These are phyloP conservation scores for Platanista minor DNA, from an alignment of 2,113 vertebrate species.

Conservation along the genomic window DNA sequence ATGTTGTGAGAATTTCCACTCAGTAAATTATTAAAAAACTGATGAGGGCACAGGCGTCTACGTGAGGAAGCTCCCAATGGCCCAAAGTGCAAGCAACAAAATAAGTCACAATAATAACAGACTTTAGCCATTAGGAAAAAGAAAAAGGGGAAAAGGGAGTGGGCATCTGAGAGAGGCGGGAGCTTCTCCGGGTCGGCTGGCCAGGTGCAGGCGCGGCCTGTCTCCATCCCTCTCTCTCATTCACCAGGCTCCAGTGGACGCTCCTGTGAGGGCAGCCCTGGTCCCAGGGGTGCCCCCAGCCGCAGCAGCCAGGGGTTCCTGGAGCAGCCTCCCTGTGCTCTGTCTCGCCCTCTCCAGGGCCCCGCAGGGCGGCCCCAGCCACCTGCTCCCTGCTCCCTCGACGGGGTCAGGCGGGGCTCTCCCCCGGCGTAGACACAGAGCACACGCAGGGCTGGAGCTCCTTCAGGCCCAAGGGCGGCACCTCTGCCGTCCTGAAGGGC, in stretches of 20 bases:
- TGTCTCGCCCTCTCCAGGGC: neutral
- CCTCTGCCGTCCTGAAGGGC: neutral
- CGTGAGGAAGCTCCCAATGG: neutral
- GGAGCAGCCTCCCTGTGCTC: fast-evolving
- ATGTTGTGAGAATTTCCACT: neutral
- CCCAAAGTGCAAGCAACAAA: neutral
- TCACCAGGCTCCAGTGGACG: neutral
- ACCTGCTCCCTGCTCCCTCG: neutral
- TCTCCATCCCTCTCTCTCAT: neutral
- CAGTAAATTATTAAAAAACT: neutral
- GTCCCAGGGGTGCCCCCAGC: neutral
- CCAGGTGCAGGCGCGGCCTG: fast-evolving
- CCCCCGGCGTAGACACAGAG: neutral
- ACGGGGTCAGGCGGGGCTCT: fast-evolving
- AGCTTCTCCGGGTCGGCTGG: neutral
- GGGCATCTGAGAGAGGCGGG: fast-evolving
- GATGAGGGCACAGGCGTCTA: neutral
- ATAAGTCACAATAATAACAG: too few relatives aligned
- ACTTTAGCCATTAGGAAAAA: neutral
- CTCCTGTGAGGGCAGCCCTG: neutral
- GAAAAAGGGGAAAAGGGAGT: neutral
- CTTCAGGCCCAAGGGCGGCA: too few relatives aligned
- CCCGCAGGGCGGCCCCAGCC: neutral
- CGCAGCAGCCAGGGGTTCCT: too few relatives aligned
- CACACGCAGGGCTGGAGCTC: neutral